Evolutionary conservation across 2,888 invertebrate species (phyloP).

Genomic region (Hypomecis punctinalis): DNA sequence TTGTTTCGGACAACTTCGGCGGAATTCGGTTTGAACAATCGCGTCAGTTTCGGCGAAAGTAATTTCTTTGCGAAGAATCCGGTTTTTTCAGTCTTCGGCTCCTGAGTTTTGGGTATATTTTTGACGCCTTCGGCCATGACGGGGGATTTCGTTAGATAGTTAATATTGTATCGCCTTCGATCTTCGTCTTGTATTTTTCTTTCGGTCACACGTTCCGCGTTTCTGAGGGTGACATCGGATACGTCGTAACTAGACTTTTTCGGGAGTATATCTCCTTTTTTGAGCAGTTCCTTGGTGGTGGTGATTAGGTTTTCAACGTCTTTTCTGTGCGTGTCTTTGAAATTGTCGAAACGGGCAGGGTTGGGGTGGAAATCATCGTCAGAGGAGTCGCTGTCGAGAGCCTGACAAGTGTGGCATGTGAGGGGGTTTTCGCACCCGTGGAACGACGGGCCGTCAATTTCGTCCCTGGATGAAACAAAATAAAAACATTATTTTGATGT

Average conservation of each 20-base stretch:
- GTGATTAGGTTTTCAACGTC: conserved; percentile 57
- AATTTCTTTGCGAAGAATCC: conserved; percentile 75
- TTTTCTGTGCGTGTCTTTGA: conserved; percentile 52
- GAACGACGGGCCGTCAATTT: conserved; percentile 47
- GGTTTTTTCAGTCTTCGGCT: conserved; percentile 46
- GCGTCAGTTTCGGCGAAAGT: conserved; percentile 75
- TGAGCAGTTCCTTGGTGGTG: conserved; percentile 49
- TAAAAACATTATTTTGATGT: too few species aligned
- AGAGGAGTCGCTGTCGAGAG: conserved; percentile 54
- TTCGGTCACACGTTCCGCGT: conserved; percentile 53
- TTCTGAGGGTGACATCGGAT: conserved; percentile 56
- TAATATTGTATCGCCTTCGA: conserved; percentile 64
- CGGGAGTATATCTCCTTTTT: conserved; percentile 58
- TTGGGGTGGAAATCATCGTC: conserved; percentile 48
- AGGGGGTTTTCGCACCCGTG: conserved; percentile 24
- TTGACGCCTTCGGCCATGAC: conserved; percentile 61
- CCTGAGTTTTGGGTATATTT: conserved; percentile 58
- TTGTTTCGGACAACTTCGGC: conserved; percentile 60
- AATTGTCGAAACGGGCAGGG: conserved; percentile 51
- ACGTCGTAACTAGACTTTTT: conserved; percentile 70
- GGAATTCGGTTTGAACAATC: conserved; percentile 71
- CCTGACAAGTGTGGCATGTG: conserved; percentile 4
- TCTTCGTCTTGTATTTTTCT: conserved; percentile 63
- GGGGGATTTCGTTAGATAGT: conserved; percentile 58
- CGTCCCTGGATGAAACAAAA: conserved; percentile 28